Evolutionary conservation across 2,113 vertebrate species (phyloP).

Genomic region (Okapia johnstoni): DNA sequence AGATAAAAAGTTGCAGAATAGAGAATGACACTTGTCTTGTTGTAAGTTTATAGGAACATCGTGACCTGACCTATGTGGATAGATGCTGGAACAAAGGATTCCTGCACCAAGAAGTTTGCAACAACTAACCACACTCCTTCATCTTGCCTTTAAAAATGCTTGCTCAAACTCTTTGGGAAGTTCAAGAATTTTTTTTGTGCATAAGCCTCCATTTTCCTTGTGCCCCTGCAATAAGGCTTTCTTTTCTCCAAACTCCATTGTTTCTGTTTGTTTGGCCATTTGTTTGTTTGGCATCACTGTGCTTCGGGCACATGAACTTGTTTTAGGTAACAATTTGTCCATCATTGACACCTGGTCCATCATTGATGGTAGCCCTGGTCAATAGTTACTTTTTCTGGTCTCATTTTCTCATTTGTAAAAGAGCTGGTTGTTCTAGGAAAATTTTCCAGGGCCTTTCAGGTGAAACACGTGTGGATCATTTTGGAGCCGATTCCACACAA

Average conservation of each 20-base stretch:
- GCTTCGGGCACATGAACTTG: background rate
- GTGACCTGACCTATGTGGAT: background rate
- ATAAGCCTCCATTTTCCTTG: background rate
- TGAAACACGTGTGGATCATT: background rate
- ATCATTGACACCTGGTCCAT: background rate
- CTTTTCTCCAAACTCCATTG: background rate
- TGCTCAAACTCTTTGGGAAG: background rate
- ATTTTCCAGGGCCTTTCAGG: background rate
- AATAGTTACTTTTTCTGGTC: background rate
- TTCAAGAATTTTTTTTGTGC: background rate
- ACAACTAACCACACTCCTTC: background rate
- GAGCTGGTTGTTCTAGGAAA: background rate
- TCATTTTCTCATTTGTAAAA: background rate
- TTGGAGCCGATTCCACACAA: background rate
- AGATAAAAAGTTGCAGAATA: background rate
- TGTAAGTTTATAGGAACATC: background rate
- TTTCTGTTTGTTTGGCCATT: background rate
- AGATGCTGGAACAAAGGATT: background rate
- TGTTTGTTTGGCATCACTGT: background rate
- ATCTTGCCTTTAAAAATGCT: background rate
- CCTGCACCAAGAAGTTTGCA: background rate
- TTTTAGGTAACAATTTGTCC: background rate
- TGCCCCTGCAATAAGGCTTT: background rate
- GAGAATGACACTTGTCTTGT: background rate
- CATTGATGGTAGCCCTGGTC: background rate